A percentile compares a stretch with the other conserved stretches of the same genome.
Conservation (phyloP, 2,113 vertebrate species). For the Brienomyrus brachyistius region DNA sequence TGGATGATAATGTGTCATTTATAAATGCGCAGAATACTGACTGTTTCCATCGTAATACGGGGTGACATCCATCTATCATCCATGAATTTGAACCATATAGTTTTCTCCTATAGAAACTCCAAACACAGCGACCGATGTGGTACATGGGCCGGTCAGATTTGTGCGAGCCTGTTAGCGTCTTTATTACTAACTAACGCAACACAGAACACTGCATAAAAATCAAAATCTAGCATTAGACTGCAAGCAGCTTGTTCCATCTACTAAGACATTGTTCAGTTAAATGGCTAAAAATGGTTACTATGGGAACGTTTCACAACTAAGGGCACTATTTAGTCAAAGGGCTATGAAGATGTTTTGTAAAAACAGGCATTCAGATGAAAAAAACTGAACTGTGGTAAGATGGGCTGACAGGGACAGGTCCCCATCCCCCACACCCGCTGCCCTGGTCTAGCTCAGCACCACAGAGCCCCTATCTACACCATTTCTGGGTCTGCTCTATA, state of each 20-base stretch:
- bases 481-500: background rate
- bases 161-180: background rate
- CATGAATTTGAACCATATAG: background rate
- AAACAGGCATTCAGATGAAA: background rate
- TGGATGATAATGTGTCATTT: background rate
- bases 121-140: background rate
- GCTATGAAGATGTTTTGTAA: background rate
- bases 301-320: background rate
- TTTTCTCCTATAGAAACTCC: background rate
- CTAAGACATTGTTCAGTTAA: background rate
- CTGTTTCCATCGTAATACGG: background rate
- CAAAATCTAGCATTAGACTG: background rate
- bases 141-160: background rate
- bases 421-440: too few relatives aligned
- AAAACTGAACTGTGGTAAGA: background rate
- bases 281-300: background rate
- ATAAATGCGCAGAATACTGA: background rate
- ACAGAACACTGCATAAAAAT: background rate
- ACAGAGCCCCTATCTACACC: background rate
- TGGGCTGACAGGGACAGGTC: background rate
- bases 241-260: background rate
- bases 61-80: background rate
- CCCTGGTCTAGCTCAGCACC: background rate
- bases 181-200: background rate
- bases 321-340: background rate